Evolutionary conservation across 2,888 invertebrate genomes (phyloP), one percentile per base, ranked within the genome.

Genomic region (Epicampocera succincta): DNA sequence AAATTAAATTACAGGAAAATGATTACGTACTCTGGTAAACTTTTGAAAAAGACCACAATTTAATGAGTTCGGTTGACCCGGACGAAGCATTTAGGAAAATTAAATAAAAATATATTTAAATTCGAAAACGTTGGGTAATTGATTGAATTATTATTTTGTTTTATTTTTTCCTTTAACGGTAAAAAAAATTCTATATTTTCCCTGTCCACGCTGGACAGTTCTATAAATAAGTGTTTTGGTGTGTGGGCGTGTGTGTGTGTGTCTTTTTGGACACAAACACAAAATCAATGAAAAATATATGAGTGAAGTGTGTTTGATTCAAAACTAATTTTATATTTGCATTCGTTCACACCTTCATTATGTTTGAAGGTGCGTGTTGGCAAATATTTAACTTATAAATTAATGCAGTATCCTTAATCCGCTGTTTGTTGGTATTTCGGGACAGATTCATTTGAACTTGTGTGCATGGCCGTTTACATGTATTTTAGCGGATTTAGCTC

Each of bases 41-140:
- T 63, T 73, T 19, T 52, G 11, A 61, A 65, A 46, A 13, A n/a
- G 5, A 66, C 66, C 74, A 19, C 74, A 75, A 58, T 66, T 66
- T 58, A 75, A 75, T 58, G 74, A 75, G 48, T 75, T 48, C 38
- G 74, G 74, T 66, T 66, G 40, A 66, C 65, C 66, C 58, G 48
- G 3, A 65, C 56, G 40, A 65, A 65, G 15, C 56, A 65, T 48
- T 56, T 74, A 48, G 29, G 46, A 65, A 65, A 58, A 46, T 56
- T 54, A 21, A 54, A 65, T 21, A 15, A 33, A 69, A 58, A 13
- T 13, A 1, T n/a, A n/a, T n/a, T 25, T 33, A 54, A 54, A 29
- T n/a, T 29, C n/a, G 13, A 52, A 29, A 33, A 33, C 8, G 33
- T 33, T 33, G 33, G 33, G 8, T 33, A 33, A 33, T 33, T 33